Conservation (phyloP, 2,797 vertebrate genomes). For the Strix occidentalis region DNA sequence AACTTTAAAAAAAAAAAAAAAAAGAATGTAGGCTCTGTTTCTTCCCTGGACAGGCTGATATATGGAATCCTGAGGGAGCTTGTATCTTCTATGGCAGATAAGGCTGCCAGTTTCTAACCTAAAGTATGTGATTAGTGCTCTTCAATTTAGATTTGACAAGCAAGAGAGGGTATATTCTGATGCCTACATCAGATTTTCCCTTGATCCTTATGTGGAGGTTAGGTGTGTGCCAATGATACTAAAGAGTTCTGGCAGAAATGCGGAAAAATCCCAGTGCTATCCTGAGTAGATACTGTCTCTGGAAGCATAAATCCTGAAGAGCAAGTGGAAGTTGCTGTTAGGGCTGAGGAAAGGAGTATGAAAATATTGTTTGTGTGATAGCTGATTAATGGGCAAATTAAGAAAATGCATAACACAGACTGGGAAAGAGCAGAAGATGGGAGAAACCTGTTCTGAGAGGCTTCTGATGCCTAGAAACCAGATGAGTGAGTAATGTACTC, state of each 20-base stretch:
- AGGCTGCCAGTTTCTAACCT: background rate
- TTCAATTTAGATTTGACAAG: background rate
- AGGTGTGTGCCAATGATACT: background rate
- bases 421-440: background rate
- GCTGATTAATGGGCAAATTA: background rate
- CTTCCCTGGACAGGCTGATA: background rate
- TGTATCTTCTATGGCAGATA: background rate
- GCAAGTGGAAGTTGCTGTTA: background rate
- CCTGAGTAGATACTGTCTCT: background rate
- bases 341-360: background rate
- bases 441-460: background rate
- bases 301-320: background rate
- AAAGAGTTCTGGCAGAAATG: background rate
- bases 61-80: background rate
- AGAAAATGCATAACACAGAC: background rate
- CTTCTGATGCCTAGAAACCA: slow-evolving; percentile 20
- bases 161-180: background rate
- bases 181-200: background rate
- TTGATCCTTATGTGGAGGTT: background rate
- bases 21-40: fast-evolving
- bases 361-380: background rate
- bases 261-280: background rate
- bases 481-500: background rate
- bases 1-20: background rate
- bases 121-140: background rate